Percentiles rank a stretch among this genome's conserved stretches.
These are phyloP conservation scores for Plagodis dolabraria DNA, from an alignment of 2,888 invertebrate species.

Conservation along the genomic window DNA sequence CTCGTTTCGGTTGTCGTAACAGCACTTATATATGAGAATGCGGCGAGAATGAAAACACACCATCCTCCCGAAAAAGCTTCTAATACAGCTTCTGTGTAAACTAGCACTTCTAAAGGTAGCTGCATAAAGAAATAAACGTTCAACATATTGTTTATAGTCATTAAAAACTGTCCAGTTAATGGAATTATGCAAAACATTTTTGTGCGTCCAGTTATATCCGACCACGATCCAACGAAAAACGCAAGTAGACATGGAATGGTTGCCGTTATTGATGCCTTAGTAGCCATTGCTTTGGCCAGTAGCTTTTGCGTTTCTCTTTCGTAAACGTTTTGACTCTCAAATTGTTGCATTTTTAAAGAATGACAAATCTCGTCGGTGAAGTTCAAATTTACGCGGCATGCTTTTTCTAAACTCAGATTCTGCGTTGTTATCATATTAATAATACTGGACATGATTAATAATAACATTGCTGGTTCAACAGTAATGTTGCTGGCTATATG, in stretches of 20 bases:
- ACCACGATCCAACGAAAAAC: slow-evolving; percentile 91
- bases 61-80: slow-evolving; percentile 92
- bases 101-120: slow-evolving; percentile 89
- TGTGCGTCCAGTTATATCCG: slow-evolving; percentile 86
- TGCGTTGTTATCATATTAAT: slow-evolving; percentile 89
- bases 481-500: slow-evolving; percentile 56
- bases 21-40: slow-evolving; percentile 93
- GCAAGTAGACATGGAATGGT: slow-evolving; percentile 90
- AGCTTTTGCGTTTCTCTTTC: slow-evolving; percentile 87
- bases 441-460: slow-evolving; percentile 59
- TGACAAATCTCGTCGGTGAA: slow-evolving; percentile 89
- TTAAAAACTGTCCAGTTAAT: slow-evolving; percentile 88
- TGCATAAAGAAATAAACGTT: slow-evolving; percentile 90
- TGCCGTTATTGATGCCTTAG: slow-evolving; percentile 92
- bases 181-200: slow-evolving; percentile 91
- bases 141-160: slow-evolving; percentile 88
- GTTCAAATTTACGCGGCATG: slow-evolving; percentile 91
- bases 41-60: slow-evolving; percentile 92
- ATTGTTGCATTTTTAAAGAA: slow-evolving; percentile 87
- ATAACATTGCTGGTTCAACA: slow-evolving; percentile 62
- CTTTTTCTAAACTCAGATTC: slow-evolving; percentile 92
- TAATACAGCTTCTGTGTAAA: slow-evolving; percentile 89
- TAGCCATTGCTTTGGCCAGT: slow-evolving; percentile 89
- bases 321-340: slow-evolving; percentile 77
- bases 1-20: slow-evolving; percentile 91